These are phyloP conservation scores for Parnassius smintheus DNA, from an alignment of 2,888 invertebrate species.

Conservation along the genomic window DNA sequence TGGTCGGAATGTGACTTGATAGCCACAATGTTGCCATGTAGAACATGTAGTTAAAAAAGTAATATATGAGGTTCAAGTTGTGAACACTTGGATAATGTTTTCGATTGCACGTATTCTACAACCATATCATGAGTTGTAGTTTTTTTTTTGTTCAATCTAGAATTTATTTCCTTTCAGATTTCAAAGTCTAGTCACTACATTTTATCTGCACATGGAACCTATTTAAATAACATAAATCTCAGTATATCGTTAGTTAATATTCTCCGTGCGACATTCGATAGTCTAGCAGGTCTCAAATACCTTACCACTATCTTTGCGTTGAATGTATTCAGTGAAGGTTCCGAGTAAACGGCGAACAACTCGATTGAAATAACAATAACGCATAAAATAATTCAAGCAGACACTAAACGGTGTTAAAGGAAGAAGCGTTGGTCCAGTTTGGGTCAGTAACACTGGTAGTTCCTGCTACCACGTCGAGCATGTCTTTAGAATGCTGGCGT, in stretches of 20 bases:
- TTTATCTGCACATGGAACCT: conserved; percentile 16
- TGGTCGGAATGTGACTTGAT: conserved; percentile 28
- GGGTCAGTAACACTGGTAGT: conserved; percentile 28
- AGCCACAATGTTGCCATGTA: conserved; percentile 29
- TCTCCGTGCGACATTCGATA: conserved; percentile 16
- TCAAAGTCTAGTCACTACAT: conserved; percentile 5
- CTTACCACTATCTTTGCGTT: conserved; percentile 15
- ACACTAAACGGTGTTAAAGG: conserved; percentile 16
- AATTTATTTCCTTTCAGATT: conserved; percentile 13
- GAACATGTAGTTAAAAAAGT: conserved; percentile 20
- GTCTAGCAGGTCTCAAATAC: conserved; percentile 22
- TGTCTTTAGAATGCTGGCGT: conserved; percentile 40
- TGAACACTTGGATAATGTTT: conserved; percentile 5
- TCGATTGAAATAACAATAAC: conserved; percentile 12
- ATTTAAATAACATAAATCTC: conserved; percentile 21
- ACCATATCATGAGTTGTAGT: background rate
- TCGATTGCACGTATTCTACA: conserved; percentile 3
- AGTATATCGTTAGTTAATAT: conserved; percentile 16
- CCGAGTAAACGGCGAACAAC: conserved; percentile 24
- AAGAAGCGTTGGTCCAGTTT: conserved; percentile 19
- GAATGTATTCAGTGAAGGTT: conserved; percentile 15
- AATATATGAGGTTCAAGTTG: conserved; percentile 8
- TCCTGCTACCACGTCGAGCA: conserved; percentile 26
- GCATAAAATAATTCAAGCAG: conserved; percentile 15
- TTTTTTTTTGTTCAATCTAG: conserved; percentile 9